Evolutionary conservation across 2,888 invertebrate species (phyloP).

Genomic region (Arrhopalites spinosus): DNA sequence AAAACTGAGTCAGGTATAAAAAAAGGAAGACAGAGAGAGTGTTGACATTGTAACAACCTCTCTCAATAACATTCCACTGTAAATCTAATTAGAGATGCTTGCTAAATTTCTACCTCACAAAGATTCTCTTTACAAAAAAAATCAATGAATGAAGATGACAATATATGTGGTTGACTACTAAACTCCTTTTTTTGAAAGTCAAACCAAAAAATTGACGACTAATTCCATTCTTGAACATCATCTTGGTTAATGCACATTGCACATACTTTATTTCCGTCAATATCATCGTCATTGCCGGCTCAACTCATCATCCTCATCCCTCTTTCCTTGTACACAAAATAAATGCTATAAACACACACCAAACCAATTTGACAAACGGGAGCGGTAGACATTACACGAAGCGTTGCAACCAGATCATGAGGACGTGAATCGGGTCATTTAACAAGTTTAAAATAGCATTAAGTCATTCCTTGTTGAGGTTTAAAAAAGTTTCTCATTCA

Average conservation of each 20-base stretch:
- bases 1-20: too few relatives aligned
- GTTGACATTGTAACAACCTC: too few relatives aligned
- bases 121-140: too few relatives aligned
- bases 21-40: too few relatives aligned
- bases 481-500: constrained; percentile 3
- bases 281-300: background rate
- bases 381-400: constrained; percentile 29
- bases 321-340: constrained; percentile 1
- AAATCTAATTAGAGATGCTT: too few relatives aligned
- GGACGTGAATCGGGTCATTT: constrained; percentile 39
- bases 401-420: constrained; percentile 40
- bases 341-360: background rate
- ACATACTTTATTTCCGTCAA: background rate
- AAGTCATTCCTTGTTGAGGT: constrained; percentile 7
- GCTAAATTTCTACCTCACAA: too few relatives aligned
- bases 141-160: background rate
- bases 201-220: background rate
- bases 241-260: constrained; percentile 1
- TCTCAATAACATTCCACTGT: too few relatives aligned
- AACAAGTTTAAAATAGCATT: constrained; percentile 6
- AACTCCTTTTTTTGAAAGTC: background rate
- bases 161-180: background rate
- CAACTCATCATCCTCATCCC: background rate
- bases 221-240: background rate
- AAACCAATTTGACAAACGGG: background rate